These are phyloP conservation scores for Ophiodon elongatus DNA, from an alignment of 2,113 vertebrate species.

Conservation along the genomic window DNA sequence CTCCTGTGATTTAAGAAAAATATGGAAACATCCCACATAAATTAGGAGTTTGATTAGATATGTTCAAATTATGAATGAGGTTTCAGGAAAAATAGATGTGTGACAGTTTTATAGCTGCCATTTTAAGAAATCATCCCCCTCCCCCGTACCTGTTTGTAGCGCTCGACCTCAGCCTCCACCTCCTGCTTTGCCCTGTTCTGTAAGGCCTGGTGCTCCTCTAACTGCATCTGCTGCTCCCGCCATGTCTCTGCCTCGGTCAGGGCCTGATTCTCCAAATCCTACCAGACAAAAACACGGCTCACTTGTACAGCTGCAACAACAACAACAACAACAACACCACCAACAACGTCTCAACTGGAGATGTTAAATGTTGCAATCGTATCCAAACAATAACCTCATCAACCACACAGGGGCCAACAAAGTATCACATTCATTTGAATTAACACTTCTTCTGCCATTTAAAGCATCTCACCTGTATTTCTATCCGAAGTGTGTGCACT, in stretches of 20 bases:
- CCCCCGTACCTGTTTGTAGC: constrained; percentile 90
- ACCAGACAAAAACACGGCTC: constrained; percentile 10
- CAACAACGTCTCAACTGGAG: background rate
- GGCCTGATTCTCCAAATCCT: constrained; percentile 94
- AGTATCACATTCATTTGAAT: background rate
- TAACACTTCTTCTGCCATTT: background rate
- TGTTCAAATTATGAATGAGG: background rate
- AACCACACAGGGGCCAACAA: background rate
- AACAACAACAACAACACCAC: no score
- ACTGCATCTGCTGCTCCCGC: constrained; percentile 90
- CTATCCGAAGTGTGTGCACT: constrained; percentile 89
- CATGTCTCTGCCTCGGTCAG: constrained; percentile 90
- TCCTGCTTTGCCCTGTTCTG: constrained; percentile 90
- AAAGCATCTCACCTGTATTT: constrained; percentile 87
- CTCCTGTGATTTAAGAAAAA: constrained; percentile 83
- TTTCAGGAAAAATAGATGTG: background rate
- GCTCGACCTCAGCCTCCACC: constrained; percentile 91
- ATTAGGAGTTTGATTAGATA: background rate
- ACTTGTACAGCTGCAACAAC: background rate
- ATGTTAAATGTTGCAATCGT: background rate
- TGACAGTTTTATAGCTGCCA: background rate
- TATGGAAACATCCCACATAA: background rate
- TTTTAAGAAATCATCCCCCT: background rate
- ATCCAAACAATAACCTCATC: background rate
- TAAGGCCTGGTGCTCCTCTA: constrained; percentile 88